Conservation (phyloP, 1,140 invertebrate genomes). For the Matsumurasca onukii region DNA sequence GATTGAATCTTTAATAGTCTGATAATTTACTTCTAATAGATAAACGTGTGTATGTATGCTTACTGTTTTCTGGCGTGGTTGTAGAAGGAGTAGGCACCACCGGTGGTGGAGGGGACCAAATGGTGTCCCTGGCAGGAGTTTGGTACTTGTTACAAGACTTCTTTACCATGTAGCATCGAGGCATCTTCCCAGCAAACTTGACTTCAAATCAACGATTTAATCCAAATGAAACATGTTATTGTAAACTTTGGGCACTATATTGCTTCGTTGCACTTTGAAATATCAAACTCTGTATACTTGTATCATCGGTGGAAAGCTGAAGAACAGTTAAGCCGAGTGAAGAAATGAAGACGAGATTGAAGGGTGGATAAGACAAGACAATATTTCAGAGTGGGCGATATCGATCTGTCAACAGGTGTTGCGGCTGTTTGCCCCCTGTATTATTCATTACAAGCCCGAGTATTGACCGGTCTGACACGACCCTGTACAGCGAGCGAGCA, state of each 20-base stretch:
- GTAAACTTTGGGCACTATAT: conserved; percentile 25
- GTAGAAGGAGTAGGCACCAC: not conserved
- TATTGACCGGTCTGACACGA: not conserved
- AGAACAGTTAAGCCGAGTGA: conserved; percentile 28
- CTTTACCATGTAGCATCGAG: conserved; percentile 59
- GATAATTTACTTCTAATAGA: not conserved
- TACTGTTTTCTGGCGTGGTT: not conserved
- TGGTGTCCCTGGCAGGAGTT: conserved; percentile 40
- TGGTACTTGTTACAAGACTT: conserved; percentile 58
- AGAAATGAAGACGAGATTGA: not conserved
- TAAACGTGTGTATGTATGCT: not conserved
- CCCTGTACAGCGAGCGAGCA: not conserved
- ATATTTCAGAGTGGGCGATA: conserved; percentile 25
- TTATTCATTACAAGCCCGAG: not conserved
- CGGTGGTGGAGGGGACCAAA: conserved; percentile 44
- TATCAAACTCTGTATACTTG: not conserved
- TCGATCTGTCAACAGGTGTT: conserved; percentile 32
- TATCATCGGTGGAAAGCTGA: not conserved
- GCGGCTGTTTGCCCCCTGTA: conserved; percentile 5
- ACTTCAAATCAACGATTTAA: conserved; percentile 31
- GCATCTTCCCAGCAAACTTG: conserved; percentile 45
- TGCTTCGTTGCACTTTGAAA: conserved; percentile 13
- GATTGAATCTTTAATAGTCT: too few species aligned
- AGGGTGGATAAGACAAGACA: conserved; percentile 15
- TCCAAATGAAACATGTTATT: conserved; percentile 13